Evolutionary conservation across 2,888 invertebrate genomes (phyloP), one percentile per base, ranked within the genome.

Genomic region (Drosophila subsilvestris): DNA sequence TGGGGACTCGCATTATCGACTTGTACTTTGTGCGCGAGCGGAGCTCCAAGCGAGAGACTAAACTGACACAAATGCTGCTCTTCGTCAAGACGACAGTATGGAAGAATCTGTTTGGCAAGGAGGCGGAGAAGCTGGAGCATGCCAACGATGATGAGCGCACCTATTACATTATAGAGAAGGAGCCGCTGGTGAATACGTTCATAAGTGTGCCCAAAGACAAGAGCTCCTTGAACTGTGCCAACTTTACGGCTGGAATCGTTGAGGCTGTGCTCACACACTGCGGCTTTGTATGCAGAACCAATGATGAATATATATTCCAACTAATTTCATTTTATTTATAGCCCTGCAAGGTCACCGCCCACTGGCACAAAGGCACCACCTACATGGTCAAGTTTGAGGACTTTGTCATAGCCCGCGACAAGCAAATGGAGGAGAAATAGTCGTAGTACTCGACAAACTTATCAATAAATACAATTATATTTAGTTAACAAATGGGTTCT

Each of bases 301-400:
- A 8, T 14, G 4, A 5, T 6, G 4, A 9, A 9, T 10, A 14
- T 9, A 3, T 10, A 32, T 49, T 22, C 9, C 2, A 1, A 3
- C 14, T 43, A 25, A 32, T 32, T 27, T 32, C 6, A n/a, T 4
- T 4, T 3, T 17, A n/a, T 78, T 95, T 95, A 71, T 93, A 99
- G 99, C 96, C 98, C 3, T 98, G 98, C 47, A 99, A 99, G 93
- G 99, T 99, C 8, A 97, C 98, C 0, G 98, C 99, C 0, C 99
- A 99, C 92, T 99, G 99, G 98, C 99, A 99, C 92, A 98, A 99
- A 92, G 99, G 99, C 45, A 99, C 99, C 9, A 99, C 99, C 0
- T 99, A 99, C 91, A 98, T 99, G 97, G 98, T 99, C 9, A 98
- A 98, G 92, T 98, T 99, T 92, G 98, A 99, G 81, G 98, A 98